Base-by-base conservation (phyloP, 2,888 invertebrate species). In the Cosmia pyralina region DNA sequence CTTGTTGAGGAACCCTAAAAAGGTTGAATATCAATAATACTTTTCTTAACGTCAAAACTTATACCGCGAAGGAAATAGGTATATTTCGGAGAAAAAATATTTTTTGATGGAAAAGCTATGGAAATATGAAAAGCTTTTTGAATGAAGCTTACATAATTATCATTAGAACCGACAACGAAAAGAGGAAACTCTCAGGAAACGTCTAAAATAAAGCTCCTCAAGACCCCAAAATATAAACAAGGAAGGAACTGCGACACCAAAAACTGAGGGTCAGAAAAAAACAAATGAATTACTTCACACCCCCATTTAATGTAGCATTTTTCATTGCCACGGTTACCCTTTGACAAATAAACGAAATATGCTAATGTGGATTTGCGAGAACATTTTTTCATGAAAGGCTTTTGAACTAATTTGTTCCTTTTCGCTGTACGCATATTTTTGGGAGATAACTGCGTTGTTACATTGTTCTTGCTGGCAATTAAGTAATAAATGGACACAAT, bases 261-360 rank as follows among this genome's bases (percentile, higher is more conserved):
- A 48, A 52, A 75, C 50, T 65, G 52, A 57, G 64, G 73, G 74
- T 57, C 73, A 66, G n/a, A 79, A 65, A 65, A n/a, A 65, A 79
- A 60, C 59, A 73, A 79, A 64, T 55, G 44, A 79, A 76, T 73
- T 72, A 64, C 65, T 77, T 77, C 34, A 50, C 75, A 50, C 80
- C 58, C 68, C 44, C 34, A 53, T 66, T 82, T 78, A 82, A 73
- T 69, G 58, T 78, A 62, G 38, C 63, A 82, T 81, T 78, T 82
- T 82, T 81, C 80, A 81, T 73, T 69, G 83, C 59, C 80, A 65
- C 52, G 34, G 46, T 59, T 72, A 81, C 66, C 44, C 82, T 77
- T 82, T 82, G 84, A 84, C 55, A 81, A 82, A 82, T 82, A 82
- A 72, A 72, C 62, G 71, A 82, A 82, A 81, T 82, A 82, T 82